Conservation (phyloP, 1,140 invertebrate species). For the Coenobita brevimanus region DNA sequence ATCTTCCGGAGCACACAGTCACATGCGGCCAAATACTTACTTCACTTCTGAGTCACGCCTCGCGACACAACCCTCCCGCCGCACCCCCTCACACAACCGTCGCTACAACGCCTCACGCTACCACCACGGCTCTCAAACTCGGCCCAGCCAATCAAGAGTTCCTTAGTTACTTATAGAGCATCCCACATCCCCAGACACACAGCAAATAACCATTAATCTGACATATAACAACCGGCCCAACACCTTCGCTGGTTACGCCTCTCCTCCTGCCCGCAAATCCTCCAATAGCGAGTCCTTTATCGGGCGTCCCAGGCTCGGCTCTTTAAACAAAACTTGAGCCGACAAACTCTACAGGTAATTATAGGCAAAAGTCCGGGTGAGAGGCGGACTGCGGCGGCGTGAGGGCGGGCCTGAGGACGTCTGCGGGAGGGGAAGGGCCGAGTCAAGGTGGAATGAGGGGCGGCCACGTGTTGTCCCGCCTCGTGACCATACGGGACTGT, state of each 20-base stretch:
- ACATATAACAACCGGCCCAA: background rate
- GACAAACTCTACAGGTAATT: conserved; percentile 34
- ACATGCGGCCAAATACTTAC: conserved; percentile 44
- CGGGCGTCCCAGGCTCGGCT: conserved; percentile 30
- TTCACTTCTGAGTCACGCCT: conserved; percentile 42
- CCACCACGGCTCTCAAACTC: background rate
- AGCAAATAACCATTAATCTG: background rate
- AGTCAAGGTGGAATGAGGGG: no score
- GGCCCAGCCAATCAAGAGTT: background rate
- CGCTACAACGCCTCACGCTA: background rate
- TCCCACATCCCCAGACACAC: background rate
- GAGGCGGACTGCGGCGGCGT: background rate
- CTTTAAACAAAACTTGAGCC: conserved; percentile 46
- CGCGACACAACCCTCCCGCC: conserved; percentile 27
- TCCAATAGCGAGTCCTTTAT: conserved; percentile 53
- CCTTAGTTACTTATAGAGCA: background rate
- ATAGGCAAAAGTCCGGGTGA: conserved; percentile 15
- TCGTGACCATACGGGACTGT: no score
- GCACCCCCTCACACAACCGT: background rate
- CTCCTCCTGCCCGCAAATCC: conserved; percentile 28
- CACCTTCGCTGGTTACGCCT: conserved; percentile 13
- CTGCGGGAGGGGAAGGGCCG: no score
- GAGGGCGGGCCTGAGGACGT: background rate
- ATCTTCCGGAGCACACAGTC: conserved; percentile 43
- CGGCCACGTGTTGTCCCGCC: no score